Percentiles rank a stretch among this genome's conserved stretches.
phyloP scores from a whole-genome alignment of 2,888 invertebrate genomes.

The Apotomis capreana region DNA sequence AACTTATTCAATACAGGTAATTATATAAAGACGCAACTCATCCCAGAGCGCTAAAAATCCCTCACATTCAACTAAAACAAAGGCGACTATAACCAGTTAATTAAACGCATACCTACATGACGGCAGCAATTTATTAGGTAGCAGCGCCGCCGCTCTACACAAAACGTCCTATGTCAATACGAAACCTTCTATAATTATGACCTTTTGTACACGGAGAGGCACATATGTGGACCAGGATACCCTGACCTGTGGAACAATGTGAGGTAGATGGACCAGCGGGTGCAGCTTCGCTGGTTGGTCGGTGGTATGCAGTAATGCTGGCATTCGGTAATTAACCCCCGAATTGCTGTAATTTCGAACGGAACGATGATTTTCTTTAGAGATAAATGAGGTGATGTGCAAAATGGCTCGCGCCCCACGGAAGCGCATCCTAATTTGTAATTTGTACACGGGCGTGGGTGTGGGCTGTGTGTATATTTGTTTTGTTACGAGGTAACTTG shows the following conservation, averaged over 20 bases:
- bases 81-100: slow-evolving; percentile 38
- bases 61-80: slow-evolving; percentile 15
- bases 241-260: background rate
- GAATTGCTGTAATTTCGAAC: slow-evolving; percentile 37
- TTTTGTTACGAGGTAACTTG: too few species aligned
- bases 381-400: slow-evolving; percentile 32
- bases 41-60: slow-evolving; percentile 14
- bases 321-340: slow-evolving; percentile 40
- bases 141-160: slow-evolving; percentile 11
- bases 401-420: slow-evolving; percentile 7
- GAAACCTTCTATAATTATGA: background rate
- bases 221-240: slow-evolving; percentile 11
- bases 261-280: background rate
- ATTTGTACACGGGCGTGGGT: background rate
- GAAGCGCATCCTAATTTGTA: background rate
- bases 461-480: background rate
- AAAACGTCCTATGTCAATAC: slow-evolving; percentile 5
- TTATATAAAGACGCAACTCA: slow-evolving; percentile 7
- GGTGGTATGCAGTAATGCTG: slow-evolving; percentile 36
- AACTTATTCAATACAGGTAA: background rate
- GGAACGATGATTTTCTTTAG: slow-evolving; percentile 33
- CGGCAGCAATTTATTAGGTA: slow-evolving; percentile 32
- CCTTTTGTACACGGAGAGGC: background rate
- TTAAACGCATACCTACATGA: slow-evolving; percentile 38
- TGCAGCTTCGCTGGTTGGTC: background rate